phyloP scores from a whole-genome alignment of 1,140 invertebrate species.

The Gonioctena quinquepunctata region DNA sequence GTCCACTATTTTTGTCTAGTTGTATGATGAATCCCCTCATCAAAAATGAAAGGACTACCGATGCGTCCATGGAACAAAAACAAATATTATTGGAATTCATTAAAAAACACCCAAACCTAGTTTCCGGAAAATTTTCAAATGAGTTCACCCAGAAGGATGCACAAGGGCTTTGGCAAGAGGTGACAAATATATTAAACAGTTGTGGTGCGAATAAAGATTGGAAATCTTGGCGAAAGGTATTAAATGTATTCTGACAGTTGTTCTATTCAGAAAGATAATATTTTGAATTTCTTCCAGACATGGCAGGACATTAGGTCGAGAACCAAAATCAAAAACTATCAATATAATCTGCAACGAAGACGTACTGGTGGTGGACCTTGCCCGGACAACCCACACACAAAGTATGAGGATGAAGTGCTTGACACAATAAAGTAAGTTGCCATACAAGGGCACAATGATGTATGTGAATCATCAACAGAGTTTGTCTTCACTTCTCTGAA shows the following conservation, averaged over 20 bases:
- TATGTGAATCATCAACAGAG: too few species aligned
- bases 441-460: too few species aligned
- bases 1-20: too few species aligned
- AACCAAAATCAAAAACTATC: background rate
- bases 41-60: too few species aligned
- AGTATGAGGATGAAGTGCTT: background rate
- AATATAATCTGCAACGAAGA: background rate
- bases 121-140: background rate
- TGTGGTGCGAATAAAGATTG: background rate
- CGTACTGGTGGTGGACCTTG: background rate
- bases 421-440: background rate
- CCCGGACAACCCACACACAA: background rate
- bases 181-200: background rate
- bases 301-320: constrained; percentile 1
- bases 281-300: background rate
- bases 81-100: background rate
- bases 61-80: background rate
- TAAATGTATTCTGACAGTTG: background rate
- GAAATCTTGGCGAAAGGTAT: background rate
- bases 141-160: background rate
- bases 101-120: background rate
- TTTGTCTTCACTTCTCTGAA: too few species aligned
- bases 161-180: background rate
- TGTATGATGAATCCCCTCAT: too few species aligned
- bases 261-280: background rate